Percentiles rank a stretch among this genome's conserved stretches.
These are phyloP conservation scores for Phyllostomus hastatus DNA, from an alignment of 2,113 vertebrate species.

Conservation along the genomic window DNA sequence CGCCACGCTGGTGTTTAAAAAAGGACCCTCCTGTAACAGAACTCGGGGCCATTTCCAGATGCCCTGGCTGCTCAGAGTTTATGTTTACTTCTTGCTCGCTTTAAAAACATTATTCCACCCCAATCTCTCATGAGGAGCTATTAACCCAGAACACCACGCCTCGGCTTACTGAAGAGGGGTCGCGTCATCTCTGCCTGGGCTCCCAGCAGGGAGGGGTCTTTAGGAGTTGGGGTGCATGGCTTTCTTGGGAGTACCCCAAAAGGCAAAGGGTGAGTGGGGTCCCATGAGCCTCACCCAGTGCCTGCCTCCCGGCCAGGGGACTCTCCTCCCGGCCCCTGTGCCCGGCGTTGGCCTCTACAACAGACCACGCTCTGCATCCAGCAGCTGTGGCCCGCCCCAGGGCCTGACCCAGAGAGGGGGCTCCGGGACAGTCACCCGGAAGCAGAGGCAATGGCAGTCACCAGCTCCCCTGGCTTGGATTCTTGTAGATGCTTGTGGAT, in stretches of 20 bases:
- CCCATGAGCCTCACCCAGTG: neutral
- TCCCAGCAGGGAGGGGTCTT: neutral
- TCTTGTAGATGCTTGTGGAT: too few relatives aligned
- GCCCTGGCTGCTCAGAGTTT: accelerated
- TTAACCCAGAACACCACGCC: neutral
- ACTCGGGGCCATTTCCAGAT: neutral
- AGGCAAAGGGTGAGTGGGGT: neutral
- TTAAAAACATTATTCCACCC: neutral
- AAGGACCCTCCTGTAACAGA: neutral
- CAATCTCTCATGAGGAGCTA: neutral
- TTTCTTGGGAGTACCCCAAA: neutral
- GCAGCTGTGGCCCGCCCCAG: neutral
- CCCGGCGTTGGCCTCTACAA: too few relatives aligned
- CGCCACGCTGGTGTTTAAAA: neutral
- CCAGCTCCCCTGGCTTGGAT: neutral
- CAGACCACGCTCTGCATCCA: neutral
- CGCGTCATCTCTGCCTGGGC: neutral
- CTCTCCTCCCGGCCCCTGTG: accelerated
- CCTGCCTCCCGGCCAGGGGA: neutral
- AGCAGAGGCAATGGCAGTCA: neutral
- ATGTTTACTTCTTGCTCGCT: neutral
- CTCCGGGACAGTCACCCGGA: accelerated
- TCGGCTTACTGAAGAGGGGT: accelerated
- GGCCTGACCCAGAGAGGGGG: accelerated
- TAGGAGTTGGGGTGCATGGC: neutral